Evolutionary conservation across 1,140 invertebrate genomes (phyloP).

Genomic region (Prorops nasuta): DNA sequence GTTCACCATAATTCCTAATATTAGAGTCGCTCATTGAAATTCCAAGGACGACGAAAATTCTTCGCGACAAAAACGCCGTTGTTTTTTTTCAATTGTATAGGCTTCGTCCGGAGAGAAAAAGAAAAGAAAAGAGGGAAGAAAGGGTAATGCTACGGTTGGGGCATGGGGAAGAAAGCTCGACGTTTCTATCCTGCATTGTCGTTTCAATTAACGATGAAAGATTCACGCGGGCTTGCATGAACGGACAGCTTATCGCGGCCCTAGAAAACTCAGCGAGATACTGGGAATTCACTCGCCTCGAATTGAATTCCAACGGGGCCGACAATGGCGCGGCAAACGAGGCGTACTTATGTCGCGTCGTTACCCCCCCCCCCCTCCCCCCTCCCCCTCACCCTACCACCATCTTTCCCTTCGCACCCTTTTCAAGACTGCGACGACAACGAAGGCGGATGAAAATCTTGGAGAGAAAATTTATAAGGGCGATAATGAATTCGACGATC

Average conservation of each 20-base stretch:
- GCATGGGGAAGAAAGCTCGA: no score
- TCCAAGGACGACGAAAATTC: no score
- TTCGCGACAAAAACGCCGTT: no score
- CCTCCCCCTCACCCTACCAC: conserved; percentile 5
- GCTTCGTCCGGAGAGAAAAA: not conserved
- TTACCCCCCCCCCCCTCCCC: not conserved
- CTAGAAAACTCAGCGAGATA: conserved; percentile 15
- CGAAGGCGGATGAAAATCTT: no score
- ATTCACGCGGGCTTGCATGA: conserved; percentile 31
- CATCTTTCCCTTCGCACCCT: no score
- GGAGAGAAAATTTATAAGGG: no score
- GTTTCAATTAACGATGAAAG: conserved; percentile 31
- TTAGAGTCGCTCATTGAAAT: no score
- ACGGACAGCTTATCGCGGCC: conserved; percentile 18
- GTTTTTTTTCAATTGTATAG: no score
- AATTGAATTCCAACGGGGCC: conserved; percentile 22
- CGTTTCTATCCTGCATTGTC: conserved; percentile 24
- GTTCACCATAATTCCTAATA: no score
- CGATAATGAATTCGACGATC: no score
- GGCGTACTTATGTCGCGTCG: conserved; percentile 5
- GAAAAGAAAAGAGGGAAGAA: not conserved
- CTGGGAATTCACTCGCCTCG: conserved; percentile 15
- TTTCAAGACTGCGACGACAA: no score
- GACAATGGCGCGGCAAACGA: conserved; percentile 12
- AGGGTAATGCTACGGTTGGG: no score